Percentiles rank a stretch among this genome's conserved stretches.
These are phyloP conservation scores for Eristalis pertinax DNA, from an alignment of 2,888 invertebrate species.

Conservation along the genomic window DNA sequence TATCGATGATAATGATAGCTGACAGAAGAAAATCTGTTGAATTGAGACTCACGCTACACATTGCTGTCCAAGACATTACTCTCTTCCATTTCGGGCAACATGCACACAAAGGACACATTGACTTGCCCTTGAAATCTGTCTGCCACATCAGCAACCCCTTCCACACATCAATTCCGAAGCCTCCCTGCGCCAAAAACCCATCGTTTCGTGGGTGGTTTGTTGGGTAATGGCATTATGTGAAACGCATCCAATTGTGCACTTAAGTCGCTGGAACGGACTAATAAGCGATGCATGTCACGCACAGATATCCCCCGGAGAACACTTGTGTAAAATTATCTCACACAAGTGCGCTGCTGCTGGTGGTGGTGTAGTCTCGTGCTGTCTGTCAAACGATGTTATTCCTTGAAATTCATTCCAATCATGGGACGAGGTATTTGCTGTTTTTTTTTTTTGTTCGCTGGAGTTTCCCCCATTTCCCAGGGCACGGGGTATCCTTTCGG, in stretches of 20 bases:
- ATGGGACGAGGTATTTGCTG: conserved; percentile 1
- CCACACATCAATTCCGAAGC: neutral
- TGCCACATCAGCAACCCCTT: neutral
- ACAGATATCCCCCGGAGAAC: conserved; percentile 45
- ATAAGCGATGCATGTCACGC: conserved; percentile 67
- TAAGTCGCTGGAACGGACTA: conserved; percentile 17
- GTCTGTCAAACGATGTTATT: conserved; percentile 53
- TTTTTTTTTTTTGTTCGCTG: neutral
- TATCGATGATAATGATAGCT: no score
- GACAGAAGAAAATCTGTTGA: no score
- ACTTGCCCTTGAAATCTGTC: neutral
- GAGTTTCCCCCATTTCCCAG: conserved; percentile 12
- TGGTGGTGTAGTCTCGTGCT: conserved; percentile 29
- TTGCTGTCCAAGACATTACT: no score
- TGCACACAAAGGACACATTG: neutral
- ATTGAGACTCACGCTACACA: no score
- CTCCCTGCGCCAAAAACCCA: neutral
- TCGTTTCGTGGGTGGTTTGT: conserved; percentile 55
- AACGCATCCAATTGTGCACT: conserved; percentile 60
- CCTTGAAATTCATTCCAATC: conserved; percentile 44
- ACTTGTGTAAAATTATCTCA: conserved; percentile 61
- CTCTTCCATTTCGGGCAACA: neutral
- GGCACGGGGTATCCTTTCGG: neutral
- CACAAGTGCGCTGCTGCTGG: neutral
- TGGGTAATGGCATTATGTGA: conserved; percentile 44